Evolutionary conservation across 2,888 invertebrate species (phyloP).

Genomic region (Chymomyza caudatula): DNA sequence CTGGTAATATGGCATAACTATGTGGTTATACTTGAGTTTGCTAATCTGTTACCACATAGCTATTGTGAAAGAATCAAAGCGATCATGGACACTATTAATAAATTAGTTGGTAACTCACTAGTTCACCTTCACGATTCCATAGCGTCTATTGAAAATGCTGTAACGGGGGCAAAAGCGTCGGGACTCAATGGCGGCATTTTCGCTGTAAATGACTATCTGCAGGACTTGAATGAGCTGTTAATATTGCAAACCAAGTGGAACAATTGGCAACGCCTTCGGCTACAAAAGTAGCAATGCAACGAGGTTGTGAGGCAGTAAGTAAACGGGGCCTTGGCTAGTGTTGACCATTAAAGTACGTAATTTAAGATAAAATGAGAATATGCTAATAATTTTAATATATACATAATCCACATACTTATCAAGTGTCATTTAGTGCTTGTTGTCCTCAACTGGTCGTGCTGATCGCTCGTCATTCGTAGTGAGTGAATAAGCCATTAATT

Average conservation of each 20-base stretch:
- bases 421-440: too few relatives aligned
- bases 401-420: too few relatives aligned
- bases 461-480: too few relatives aligned
- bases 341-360: too few relatives aligned
- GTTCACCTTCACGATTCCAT: neutral
- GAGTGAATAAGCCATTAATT: too few relatives aligned
- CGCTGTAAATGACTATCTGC: conserved; percentile 15
- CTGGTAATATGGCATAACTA: conserved; percentile 30
- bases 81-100: conserved; percentile 32
- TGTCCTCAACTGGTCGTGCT: too few relatives aligned
- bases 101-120: conserved; percentile 7
- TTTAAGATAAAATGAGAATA: too few relatives aligned
- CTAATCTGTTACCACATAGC: conserved; percentile 12
- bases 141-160: neutral
- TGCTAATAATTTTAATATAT: too few relatives aligned
- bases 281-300: too few relatives aligned
- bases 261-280: neutral
- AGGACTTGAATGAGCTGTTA: conserved; percentile 34
- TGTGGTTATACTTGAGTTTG: neutral
- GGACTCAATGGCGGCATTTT: neutral
- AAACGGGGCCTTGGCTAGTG: too few relatives aligned
- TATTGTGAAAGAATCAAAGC: conserved; percentile 39
- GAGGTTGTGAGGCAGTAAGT: too few relatives aligned
- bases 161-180: neutral
- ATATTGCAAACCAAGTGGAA: conserved; percentile 21